These are phyloP conservation scores for Drosophila aldrichi DNA, from an alignment of 2,888 invertebrate species.

Conservation along the genomic window DNA sequence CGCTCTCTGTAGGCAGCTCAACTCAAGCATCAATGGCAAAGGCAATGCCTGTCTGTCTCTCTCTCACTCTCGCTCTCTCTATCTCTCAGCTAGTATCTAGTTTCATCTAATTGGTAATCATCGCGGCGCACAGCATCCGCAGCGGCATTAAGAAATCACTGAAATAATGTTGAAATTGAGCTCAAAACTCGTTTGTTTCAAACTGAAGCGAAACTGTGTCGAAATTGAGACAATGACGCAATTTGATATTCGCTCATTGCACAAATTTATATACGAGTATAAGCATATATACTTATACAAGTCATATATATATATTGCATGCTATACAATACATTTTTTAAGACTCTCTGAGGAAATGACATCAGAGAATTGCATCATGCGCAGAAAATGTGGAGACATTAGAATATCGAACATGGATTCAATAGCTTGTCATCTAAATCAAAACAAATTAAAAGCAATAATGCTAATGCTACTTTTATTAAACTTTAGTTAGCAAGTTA, in stretches of 20 bases:
- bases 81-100: constrained; percentile 16
- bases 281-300: background rate
- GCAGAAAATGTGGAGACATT: constrained; percentile 1
- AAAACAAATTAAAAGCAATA: background rate
- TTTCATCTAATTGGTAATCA: constrained; percentile 67
- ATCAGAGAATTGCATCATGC: constrained; percentile 45
- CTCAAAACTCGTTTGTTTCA: constrained; percentile 52
- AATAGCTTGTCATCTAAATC: background rate
- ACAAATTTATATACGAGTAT: constrained; percentile 46
- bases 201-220: constrained; percentile 16
- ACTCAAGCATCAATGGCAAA: constrained; percentile 42
- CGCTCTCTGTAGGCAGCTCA: constrained; percentile 13
- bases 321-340: background rate
- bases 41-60: background rate
- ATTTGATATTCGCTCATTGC: constrained; percentile 35
- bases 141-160: constrained; percentile 27
- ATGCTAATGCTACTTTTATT: background rate
- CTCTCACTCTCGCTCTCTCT: background rate
- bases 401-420: constrained; percentile 4
- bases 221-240: constrained; percentile 40
- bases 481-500: background rate
- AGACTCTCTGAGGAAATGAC: constrained; percentile 48
- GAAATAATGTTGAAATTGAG: constrained; percentile 45
- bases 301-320: background rate
- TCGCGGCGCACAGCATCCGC: constrained; percentile 23